Evolutionary conservation across 2,797 vertebrate genomes (phyloP).

Genomic region (Cirrhinus mrigala): DNA sequence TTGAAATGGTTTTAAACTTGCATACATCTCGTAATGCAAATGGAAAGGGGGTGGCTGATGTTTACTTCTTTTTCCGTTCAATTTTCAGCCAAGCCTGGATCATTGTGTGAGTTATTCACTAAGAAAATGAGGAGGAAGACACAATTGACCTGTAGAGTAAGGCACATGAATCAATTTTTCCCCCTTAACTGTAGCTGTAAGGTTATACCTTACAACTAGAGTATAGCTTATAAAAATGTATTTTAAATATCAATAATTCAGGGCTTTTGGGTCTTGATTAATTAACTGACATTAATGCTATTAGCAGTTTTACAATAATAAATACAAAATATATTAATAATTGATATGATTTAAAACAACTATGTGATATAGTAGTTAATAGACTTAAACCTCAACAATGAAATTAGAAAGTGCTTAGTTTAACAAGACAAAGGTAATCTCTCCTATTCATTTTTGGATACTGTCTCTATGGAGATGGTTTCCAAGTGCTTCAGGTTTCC

Average conservation of each 20-base stretch:
- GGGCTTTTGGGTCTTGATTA: too few relatives aligned
- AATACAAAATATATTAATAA: too few relatives aligned
- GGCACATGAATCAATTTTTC: neutral
- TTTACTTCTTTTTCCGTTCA: conserved; percentile 4
- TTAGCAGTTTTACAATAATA: too few relatives aligned
- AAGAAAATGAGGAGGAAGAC: neutral
- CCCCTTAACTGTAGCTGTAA: neutral
- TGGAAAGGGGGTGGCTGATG: conserved; percentile 51
- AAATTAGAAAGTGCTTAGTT: conserved; percentile 7
- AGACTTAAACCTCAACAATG: neutral
- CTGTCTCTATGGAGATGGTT: conserved; percentile 52
- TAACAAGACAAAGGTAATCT: conserved; percentile 29
- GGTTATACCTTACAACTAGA: too few relatives aligned
- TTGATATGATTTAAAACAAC: too few relatives aligned
- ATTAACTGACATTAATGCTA: too few relatives aligned
- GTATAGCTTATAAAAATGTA: too few relatives aligned
- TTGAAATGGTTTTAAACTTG: conserved; percentile 82
- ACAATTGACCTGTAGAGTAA: neutral
- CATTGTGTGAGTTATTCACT: neutral
- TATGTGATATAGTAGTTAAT: neutral
- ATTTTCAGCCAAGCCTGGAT: neutral
- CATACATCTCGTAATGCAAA: conserved; percentile 72
- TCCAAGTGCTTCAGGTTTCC: conserved; percentile 55
- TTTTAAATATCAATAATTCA: too few relatives aligned
- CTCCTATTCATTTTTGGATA: conserved; percentile 28